Evolutionary conservation across 2,113 vertebrate species (phyloP).

Genomic region (Nesoenas mayeri): DNA sequence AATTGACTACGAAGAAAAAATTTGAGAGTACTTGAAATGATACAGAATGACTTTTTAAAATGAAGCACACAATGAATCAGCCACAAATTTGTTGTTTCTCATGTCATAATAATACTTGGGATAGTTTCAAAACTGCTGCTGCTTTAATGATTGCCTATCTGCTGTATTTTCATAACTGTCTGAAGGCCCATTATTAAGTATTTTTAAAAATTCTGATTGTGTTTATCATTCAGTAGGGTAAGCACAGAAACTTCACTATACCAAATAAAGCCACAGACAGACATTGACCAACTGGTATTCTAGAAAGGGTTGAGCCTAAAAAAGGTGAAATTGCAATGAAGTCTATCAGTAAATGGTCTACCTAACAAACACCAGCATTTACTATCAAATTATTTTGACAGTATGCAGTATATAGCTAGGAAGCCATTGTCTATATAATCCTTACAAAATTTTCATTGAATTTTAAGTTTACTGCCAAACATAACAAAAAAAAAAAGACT

Average conservation of each 20-base stretch:
- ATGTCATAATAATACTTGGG: neutral
- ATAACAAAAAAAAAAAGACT: neutral
- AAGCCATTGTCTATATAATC: neutral
- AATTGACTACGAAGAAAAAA: neutral
- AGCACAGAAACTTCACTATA: too few species aligned
- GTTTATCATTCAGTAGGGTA: neutral
- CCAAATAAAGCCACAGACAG: neutral
- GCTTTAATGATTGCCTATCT: neutral
- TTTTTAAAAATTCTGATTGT: neutral
- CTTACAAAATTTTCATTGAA: neutral
- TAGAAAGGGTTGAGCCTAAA: neutral
- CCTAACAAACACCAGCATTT: neutral
- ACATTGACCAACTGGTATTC: neutral
- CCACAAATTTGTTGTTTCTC: neutral
- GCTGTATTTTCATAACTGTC: neutral
- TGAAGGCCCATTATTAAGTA: neutral
- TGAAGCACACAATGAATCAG: neutral
- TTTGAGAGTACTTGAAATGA: slow-evolving; percentile 2
- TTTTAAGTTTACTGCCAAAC: neutral
- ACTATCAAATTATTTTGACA: neutral
- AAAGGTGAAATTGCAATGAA: neutral
- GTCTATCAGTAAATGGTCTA: neutral
- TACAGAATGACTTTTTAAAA: slow-evolving; percentile 40
- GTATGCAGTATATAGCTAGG: neutral
- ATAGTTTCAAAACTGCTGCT: neutral